A percentile compares a stretch with the other conserved stretches of the same genome.
Conservation (phyloP, 2,113 vertebrate genomes). For the Sinosuthora webbiana region DNA sequence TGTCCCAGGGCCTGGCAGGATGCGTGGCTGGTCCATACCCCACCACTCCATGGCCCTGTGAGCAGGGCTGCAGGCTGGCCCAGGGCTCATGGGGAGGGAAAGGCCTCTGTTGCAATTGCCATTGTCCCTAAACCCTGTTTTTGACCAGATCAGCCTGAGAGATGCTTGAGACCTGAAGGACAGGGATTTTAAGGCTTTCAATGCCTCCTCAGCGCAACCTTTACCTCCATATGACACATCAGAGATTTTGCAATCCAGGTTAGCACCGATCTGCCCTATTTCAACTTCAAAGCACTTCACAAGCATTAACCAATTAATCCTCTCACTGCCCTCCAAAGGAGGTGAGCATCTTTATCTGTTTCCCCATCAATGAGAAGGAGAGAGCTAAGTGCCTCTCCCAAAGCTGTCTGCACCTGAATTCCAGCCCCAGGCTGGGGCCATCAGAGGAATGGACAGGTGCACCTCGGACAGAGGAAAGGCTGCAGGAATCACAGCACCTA, state of each 20-base stretch:
- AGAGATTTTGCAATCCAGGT: conserved; percentile 6
- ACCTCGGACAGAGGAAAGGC: neutral
- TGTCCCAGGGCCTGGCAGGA: neutral
- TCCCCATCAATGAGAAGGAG: neutral
- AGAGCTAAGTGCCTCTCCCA: conserved; percentile 35
- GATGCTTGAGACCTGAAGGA: neutral
- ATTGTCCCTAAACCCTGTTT: neutral
- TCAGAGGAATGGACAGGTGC: neutral
- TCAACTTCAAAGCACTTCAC: conserved; percentile 48
- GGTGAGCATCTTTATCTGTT: conserved; percentile 27
- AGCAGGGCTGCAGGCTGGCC: neutral
- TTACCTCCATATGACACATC: conserved; percentile 28
- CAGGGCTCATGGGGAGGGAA: neutral
- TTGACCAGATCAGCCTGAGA: neutral
- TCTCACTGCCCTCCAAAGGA: neutral
- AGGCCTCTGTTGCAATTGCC: neutral
- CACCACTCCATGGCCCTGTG: fast-evolving
- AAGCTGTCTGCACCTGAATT: neutral
- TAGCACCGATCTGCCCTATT: conserved; percentile 9
- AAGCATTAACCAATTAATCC: conserved; percentile 55
- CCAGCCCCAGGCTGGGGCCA: neutral
- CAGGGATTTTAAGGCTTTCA: neutral
- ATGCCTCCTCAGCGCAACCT: neutral
- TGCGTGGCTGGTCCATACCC: fast-evolving
- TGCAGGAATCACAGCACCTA: neutral